phyloP scores from a whole-genome alignment of 2,113 vertebrate genomes.

The Himantopus leucocephalus region DNA sequence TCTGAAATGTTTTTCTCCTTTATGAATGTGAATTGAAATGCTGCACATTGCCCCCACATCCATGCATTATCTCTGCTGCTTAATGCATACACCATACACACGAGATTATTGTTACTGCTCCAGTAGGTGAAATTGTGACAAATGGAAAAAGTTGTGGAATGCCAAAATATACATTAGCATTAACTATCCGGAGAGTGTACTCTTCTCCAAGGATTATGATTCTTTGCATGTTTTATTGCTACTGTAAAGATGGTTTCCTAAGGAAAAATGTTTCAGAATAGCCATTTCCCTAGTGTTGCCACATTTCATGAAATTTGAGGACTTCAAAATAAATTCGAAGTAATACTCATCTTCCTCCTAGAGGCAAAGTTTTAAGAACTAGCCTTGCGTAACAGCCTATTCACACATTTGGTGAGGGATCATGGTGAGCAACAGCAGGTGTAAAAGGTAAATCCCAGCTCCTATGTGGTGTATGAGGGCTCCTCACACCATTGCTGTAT shows the following conservation, averaged over 20 bases:
- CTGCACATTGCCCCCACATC: not conserved
- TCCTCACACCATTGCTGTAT: not conserved
- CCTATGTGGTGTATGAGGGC: not conserved
- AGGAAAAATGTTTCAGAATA: not conserved
- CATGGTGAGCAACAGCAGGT: rapidly evolving
- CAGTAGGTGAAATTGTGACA: not conserved
- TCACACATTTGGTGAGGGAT: not conserved
- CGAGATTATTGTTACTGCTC: not conserved
- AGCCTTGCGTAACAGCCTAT: not conserved
- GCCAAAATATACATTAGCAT: not conserved
- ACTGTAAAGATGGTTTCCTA: not conserved
- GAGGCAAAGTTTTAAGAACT: not conserved
- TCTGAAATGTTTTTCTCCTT: not conserved
- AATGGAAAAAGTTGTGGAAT: not conserved
- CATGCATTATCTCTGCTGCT: not conserved
- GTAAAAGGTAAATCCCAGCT: not conserved
- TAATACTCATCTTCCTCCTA: not conserved
- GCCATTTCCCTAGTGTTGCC: not conserved
- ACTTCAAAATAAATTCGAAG: not conserved
- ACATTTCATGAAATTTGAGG: not conserved
- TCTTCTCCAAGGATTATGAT: not conserved
- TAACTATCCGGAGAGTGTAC: not conserved
- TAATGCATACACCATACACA: not conserved
- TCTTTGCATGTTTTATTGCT: not conserved
- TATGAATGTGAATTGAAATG: rapidly evolving